Conservation (phyloP, 2,888 invertebrate genomes). For the Crioceris asparagi region DNA sequence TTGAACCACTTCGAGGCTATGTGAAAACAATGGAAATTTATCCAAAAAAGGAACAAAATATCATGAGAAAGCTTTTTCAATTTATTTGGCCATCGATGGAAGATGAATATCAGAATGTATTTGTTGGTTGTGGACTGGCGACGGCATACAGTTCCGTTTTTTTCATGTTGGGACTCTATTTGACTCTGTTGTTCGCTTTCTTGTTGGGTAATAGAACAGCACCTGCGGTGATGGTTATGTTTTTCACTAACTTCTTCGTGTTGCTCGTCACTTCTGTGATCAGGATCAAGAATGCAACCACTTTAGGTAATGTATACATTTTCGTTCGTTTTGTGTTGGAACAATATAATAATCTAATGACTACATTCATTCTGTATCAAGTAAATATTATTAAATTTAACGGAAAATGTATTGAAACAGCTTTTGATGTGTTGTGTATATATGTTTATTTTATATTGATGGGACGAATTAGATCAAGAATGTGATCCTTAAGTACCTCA, state of each 20-base stretch:
- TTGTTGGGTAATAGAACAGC: slow-evolving; percentile 56
- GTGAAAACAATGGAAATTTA: slow-evolving; percentile 39
- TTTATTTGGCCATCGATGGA: slow-evolving; percentile 37
- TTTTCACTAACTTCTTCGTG: slow-evolving; percentile 40
- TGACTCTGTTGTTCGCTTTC: slow-evolving; percentile 48
- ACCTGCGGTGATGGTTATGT: slow-evolving; percentile 47
- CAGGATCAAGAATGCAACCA: slow-evolving; percentile 45
- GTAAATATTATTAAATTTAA: too few relatives aligned
- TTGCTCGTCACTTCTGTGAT: slow-evolving; percentile 46
- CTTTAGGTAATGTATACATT: slow-evolving; percentile 46
- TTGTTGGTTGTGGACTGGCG: slow-evolving; percentile 63
- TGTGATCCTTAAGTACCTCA: too few relatives aligned
- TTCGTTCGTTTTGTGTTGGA: too few relatives aligned
- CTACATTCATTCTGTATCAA: too few relatives aligned
- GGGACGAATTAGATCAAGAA: too few relatives aligned
- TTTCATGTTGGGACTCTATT: slow-evolving; percentile 47
- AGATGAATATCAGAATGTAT: slow-evolving; percentile 36
- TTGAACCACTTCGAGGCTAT: slow-evolving; percentile 51
- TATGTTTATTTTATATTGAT: too few relatives aligned
- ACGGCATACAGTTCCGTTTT: slow-evolving; percentile 66
- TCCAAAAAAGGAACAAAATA: too few relatives aligned
- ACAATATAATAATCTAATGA: too few relatives aligned
- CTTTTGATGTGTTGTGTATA: too few relatives aligned
- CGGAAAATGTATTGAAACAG: too few relatives aligned
- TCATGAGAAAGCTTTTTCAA: slow-evolving; percentile 49